These are phyloP conservation scores for Bombus haemorrhoidalis DNA, from an alignment of 1,140 invertebrate genomes.

Conservation along the genomic window DNA sequence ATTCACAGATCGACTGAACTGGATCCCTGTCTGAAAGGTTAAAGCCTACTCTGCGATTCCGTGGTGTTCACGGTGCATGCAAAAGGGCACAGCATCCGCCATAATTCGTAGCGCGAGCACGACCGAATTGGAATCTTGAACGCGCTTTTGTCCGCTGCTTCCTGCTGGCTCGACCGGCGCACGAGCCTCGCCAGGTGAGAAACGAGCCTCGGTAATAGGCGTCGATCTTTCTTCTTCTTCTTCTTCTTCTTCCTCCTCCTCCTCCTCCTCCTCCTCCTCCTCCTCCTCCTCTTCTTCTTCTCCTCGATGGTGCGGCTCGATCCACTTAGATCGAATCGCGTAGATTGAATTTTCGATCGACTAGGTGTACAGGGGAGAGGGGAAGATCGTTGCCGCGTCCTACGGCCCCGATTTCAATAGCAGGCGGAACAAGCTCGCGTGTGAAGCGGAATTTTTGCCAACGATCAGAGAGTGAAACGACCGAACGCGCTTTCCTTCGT, in stretches of 20 bases:
- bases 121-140: constrained; percentile 68
- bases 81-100: constrained; percentile 65
- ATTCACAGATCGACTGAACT: constrained; percentile 48
- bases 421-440: constrained; percentile 19
- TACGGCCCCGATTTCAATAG: constrained; percentile 37
- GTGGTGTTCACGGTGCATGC: constrained; percentile 41
- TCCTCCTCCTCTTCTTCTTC: background rate
- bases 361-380: constrained; percentile 14
- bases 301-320: constrained; percentile 38
- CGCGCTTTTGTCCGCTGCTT: constrained; percentile 66
- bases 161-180: constrained; percentile 15
- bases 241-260: background rate
- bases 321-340: constrained; percentile 47
- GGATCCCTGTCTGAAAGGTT: constrained; percentile 62
- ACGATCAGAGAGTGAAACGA: background rate
- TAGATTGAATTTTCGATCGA: constrained; percentile 65
- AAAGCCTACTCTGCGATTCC: constrained; percentile 31
- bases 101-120: constrained; percentile 63
- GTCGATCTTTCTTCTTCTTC: constrained; percentile 4
- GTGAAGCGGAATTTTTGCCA: constrained; percentile 25
- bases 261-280: background rate
- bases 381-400: background rate
- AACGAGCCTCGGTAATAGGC: constrained; percentile 57
- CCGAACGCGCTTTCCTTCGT: constrained; percentile 11
- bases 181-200: constrained; percentile 61